A percentile compares a stretch with the other conserved stretches of the same genome.
These are phyloP conservation scores for Pogonomyrmex californicus DNA, from an alignment of 1,140 invertebrate genomes.

Conservation along the genomic window DNA sequence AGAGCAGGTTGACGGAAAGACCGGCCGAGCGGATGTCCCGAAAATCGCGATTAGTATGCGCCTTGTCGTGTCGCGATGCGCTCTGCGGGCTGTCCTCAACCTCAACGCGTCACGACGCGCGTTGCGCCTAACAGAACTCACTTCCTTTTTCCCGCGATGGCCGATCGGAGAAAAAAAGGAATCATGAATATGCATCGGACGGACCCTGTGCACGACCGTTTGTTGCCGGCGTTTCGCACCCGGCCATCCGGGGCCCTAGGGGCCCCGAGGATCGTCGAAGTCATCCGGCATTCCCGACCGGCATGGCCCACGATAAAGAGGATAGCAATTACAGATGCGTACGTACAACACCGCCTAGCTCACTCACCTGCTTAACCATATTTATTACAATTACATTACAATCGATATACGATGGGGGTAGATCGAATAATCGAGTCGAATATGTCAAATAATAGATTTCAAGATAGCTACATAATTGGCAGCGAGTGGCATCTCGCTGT, in stretches of 20 bases:
- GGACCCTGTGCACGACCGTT: conserved; percentile 71
- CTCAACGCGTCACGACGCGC: conserved; percentile 73
- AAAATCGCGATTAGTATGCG: conserved; percentile 83
- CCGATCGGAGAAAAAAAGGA: conserved; percentile 77
- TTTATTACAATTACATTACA: neutral
- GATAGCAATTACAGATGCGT: conserved; percentile 36
- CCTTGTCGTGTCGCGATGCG: conserved; percentile 79
- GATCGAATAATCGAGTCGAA: neutral
- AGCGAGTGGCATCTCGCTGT: neutral
- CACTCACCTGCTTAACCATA: conserved; percentile 13
- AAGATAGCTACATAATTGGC: neutral
- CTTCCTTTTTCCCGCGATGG: conserved; percentile 85
- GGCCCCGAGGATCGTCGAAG: conserved; percentile 55
- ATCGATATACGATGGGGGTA: conserved; percentile 2
- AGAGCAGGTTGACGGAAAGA: conserved; percentile 38
- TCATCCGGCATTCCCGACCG: conserved; percentile 60
- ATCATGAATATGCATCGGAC: conserved; percentile 84
- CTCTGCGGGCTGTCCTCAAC: conserved; percentile 78
- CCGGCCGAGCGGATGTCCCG: conserved; percentile 44
- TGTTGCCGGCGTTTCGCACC: conserved; percentile 76
- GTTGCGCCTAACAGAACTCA: conserved; percentile 75
- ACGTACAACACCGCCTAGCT: neutral
- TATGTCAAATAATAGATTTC: neutral
- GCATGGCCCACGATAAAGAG: conserved; percentile 10
- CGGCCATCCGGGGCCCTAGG: conserved; percentile 60